Evolutionary conservation across 1,140 invertebrate species (phyloP).

Genomic region (Euwallacea similis): DNA sequence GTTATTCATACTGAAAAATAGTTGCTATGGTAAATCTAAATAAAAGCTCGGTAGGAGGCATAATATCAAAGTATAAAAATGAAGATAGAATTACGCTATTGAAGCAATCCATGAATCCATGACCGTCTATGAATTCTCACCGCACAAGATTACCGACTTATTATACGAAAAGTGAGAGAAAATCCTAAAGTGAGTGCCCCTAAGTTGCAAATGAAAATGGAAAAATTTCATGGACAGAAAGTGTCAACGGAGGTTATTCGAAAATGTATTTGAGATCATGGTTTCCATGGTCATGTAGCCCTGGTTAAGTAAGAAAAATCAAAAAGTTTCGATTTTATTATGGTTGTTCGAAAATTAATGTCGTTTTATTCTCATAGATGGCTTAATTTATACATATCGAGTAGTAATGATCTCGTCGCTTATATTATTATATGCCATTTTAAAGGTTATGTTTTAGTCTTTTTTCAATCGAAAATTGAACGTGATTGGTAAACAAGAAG

Average conservation of each 20-base stretch:
- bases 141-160: neutral
- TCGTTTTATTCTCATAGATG: too few species aligned
- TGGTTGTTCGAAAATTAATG: too few species aligned
- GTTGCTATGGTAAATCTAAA: neutral
- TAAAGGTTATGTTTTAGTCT: too few species aligned
- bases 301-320: slow-evolving; percentile 1
- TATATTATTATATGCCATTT: too few species aligned
- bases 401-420: too few species aligned
- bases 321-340: slow-evolving; percentile 4
- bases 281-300: neutral
- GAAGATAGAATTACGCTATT: neutral
- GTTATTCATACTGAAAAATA: slow-evolving; percentile 2
- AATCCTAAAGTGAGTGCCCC: neutral
- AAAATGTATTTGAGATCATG: neutral
- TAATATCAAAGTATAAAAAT: slow-evolving; percentile 4
- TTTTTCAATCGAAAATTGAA: too few species aligned
- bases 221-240: neutral
- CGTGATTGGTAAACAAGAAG: too few species aligned
- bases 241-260: neutral
- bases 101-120: neutral
- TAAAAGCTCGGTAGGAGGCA: slow-evolving; percentile 3
- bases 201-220: neutral
- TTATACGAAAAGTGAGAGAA: neutral
- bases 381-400: too few species aligned
- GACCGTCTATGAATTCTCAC: neutral